A percentile compares a stretch with the other conserved stretches of the same genome.
Conservation (phyloP, 2,797 vertebrate genomes). For the Anas bahamensis region DNA sequence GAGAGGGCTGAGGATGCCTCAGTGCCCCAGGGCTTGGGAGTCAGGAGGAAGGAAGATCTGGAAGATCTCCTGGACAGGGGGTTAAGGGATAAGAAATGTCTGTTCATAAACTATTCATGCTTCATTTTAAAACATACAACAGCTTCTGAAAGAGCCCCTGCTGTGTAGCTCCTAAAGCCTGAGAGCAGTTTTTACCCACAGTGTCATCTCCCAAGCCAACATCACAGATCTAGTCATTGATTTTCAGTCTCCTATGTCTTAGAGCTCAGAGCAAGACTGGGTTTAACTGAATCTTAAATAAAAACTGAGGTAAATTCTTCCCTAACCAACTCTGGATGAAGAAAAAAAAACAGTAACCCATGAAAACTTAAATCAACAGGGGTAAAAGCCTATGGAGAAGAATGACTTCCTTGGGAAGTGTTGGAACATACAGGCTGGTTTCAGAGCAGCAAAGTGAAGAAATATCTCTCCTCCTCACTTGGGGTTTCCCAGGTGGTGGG, state of each 20-base stretch:
- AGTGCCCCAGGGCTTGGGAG: neutral
- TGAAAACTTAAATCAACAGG: too few species aligned
- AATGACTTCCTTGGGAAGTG: too few species aligned
- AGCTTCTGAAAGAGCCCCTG: neutral
- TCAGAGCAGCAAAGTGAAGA: too few species aligned
- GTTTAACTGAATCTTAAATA: neutral
- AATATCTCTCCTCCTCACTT: too few species aligned
- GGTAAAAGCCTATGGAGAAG: too few species aligned
- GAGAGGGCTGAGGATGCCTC: neutral
- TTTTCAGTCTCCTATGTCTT: neutral
- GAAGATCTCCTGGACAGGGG: neutral
- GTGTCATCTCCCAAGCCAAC: neutral
- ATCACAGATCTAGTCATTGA: neutral
- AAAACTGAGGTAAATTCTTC: neutral
- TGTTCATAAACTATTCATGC: neutral
- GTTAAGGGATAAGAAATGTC: neutral
- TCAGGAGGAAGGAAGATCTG: neutral
- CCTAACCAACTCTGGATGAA: neutral
- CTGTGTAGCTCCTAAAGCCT: neutral
- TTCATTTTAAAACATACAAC: neutral
- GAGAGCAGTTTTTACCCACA: neutral
- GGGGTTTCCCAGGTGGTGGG: rapidly evolving
- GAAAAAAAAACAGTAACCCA: too few species aligned
- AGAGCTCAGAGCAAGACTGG: neutral
- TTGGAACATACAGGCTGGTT: too few species aligned